Percentiles rank a stretch among this genome's conserved stretches.
These are phyloP conservation scores for Patiria pectinifera DNA, from an alignment of 53 echinoderm and acorn worm genomes.

Conservation along the genomic window DNA sequence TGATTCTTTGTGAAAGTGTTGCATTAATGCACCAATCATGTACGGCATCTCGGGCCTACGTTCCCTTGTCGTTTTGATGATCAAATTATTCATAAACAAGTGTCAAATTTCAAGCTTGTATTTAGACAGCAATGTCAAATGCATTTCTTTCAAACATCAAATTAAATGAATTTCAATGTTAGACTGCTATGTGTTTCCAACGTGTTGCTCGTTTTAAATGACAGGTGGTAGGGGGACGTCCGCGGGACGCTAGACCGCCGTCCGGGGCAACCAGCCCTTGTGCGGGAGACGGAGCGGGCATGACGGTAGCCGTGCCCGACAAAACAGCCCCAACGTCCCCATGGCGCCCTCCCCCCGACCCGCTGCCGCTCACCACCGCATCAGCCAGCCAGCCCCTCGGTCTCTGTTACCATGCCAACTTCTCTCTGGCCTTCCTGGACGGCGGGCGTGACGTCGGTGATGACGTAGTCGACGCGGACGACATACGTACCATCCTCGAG, in stretches of 20 bases:
- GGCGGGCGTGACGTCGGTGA: slow-evolving; percentile 54
- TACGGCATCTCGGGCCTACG: too few relatives aligned
- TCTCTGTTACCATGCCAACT: slow-evolving; percentile 64
- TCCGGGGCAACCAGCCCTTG: slow-evolving; percentile 38
- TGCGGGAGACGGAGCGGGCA: slow-evolving; percentile 41
- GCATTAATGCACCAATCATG: too few relatives aligned
- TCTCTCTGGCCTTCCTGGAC: slow-evolving; percentile 61
- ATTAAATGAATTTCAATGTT: not conserved
- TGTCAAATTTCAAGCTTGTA: too few relatives aligned
- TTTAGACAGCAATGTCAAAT: too few relatives aligned
- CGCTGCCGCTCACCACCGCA: slow-evolving; percentile 31
- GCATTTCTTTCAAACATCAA: not conserved
- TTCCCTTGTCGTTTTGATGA: too few relatives aligned
- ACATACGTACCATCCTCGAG: slow-evolving; percentile 57
- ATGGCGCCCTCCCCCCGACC: slow-evolving; percentile 59
- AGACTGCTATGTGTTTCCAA: not conserved
- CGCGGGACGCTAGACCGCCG: slow-evolving; percentile 30
- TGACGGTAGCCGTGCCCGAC: slow-evolving; percentile 62
- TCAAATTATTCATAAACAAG: too few relatives aligned
- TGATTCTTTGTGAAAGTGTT: too few relatives aligned
- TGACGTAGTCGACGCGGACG: slow-evolving; percentile 58
- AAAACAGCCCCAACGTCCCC: slow-evolving; percentile 51
- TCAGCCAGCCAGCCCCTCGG: slow-evolving; percentile 47
- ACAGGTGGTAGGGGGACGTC: slow-evolving; percentile 60
- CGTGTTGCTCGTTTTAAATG: slow-evolving; percentile 2